Evolutionary conservation across 2,113 vertebrate genomes (phyloP), one percentile per base, ranked within the genome.

Genomic region (Apodemus speciosus): DNA sequence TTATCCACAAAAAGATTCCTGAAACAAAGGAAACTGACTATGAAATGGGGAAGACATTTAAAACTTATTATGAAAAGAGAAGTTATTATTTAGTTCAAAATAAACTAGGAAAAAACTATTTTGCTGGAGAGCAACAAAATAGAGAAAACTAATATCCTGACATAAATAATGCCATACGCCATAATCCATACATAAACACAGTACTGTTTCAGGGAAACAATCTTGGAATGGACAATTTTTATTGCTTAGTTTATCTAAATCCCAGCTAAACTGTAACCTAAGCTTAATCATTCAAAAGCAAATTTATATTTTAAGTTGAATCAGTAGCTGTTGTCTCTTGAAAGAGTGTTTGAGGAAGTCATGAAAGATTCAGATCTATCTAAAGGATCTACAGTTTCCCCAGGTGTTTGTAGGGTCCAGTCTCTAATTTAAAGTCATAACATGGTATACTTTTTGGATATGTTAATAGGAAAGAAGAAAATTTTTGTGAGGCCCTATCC

Each of bases 351-450:
- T 46, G 60, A 35, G 30, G 68, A 68, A 68, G n/a, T 25, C 10
- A 40, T 68, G 6, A 72, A 91, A 83, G 38, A 88, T 20, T 0
- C 16, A 32, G 35, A 32, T 9, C 13, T 64, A 6, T 38, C 51
- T 32, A 25, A 30, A 91, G 16, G 85, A 76, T 60, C 20, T 71
- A 5, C 72, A n/a, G 35, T 92, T 88, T 71, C 4, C 11, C 8
- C 2, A 40, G 35, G 3, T 16, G 46, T 32, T 21, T 1, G 49
- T 32, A 5, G 10, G 9, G 11, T 3, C 25, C 1, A 40, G 35
- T 25, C 11, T 60, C n/a, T 27, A 27, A 81, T 43, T 40, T 40
- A 60, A 40, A 69, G 30, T 46, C 3, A 46, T 18, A 66, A 66
- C 1, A 0, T 66, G 4, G 4, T 27, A 66, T 66, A 66, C 11